A percentile compares a stretch with the other conserved stretches of the same genome.
Conservation (phyloP, 2,797 vertebrate genomes). For the Oreonectes daqikongensis region DNA sequence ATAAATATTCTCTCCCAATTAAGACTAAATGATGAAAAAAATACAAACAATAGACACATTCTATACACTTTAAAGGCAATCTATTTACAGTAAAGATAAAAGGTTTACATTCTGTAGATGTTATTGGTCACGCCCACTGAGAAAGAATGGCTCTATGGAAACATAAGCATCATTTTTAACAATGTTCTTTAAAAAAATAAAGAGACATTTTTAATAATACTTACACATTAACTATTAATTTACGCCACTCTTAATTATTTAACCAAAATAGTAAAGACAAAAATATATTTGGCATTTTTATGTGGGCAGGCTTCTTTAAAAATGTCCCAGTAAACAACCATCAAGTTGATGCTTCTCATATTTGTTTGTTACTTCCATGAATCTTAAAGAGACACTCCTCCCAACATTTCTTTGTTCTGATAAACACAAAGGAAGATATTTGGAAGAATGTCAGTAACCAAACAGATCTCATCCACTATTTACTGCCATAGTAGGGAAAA, state of each 20-base stretch:
- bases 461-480: too few species aligned
- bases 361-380: too few species aligned
- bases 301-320: background rate
- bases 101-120: constrained; percentile 81
- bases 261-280: constrained; percentile 2
- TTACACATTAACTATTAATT: constrained; percentile 44
- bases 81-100: constrained; percentile 81
- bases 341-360: too few species aligned
- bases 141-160: constrained; percentile 67
- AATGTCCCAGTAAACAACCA: too few species aligned
- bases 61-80: constrained; percentile 74
- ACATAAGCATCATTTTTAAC: constrained; percentile 49
- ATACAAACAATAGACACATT: constrained; percentile 73
- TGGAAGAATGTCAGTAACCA: too few species aligned
- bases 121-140: constrained; percentile 60
- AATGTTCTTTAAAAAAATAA: constrained; percentile 19
- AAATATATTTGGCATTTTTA: constrained; percentile 13
- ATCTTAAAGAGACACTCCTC: too few species aligned
- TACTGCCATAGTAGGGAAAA: too few species aligned
- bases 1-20: constrained; percentile 61
- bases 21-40: constrained; percentile 70
- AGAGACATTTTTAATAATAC: constrained; percentile 43
- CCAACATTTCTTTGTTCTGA: too few species aligned
- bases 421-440: too few species aligned
- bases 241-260: constrained; percentile 2